A percentile compares a stretch with the other conserved stretches of the same genome.
Evolutionary conservation across 1,140 invertebrate species (phyloP).

Genomic region (Euschistus heros): DNA sequence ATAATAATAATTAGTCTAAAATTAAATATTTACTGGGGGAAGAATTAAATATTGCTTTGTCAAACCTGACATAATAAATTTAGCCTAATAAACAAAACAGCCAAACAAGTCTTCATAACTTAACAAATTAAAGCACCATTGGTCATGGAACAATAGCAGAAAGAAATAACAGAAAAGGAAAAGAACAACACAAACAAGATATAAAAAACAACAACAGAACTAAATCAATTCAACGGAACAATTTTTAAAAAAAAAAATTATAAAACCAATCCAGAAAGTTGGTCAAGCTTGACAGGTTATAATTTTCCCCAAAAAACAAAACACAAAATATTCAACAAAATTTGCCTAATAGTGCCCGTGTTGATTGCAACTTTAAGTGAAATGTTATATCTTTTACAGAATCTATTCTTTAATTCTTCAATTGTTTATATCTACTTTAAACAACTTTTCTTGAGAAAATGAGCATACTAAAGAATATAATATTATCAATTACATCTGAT

Average conservation of each 20-base stretch:
- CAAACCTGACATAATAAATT: constrained; percentile 7
- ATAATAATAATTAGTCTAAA: not conserved
- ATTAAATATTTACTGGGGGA: constrained; percentile 9
- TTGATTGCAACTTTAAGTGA: constrained; percentile 16
- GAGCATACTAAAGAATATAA: constrained; percentile 15
- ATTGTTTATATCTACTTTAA: constrained; percentile 5
- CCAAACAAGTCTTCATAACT: no score
- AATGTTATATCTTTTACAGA: constrained; percentile 5
- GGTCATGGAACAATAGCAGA: not conserved
- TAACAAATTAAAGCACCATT: constrained; percentile 6
- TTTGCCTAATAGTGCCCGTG: constrained; percentile 16
- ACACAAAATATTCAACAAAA: constrained; percentile 4
- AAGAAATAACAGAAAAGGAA: not conserved
- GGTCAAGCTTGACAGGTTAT: constrained; percentile 15
- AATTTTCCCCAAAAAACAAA: constrained; percentile 12
- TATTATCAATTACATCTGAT: constrained; percentile 17
- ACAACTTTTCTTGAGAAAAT: constrained; percentile 3
- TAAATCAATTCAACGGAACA: not conserved
- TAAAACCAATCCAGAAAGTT: not conserved
- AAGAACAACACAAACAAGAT: constrained; percentile 9
- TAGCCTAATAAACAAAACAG: no score
- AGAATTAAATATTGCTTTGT: constrained; percentile 14
- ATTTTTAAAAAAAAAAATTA: not conserved
- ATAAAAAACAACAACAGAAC: not conserved
- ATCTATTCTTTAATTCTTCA: constrained; percentile 16